A percentile compares a stretch with the other conserved stretches of the same genome.
phyloP scores from a whole-genome alignment of 2,888 invertebrate genomes.

The Spisula subtruncata region DNA sequence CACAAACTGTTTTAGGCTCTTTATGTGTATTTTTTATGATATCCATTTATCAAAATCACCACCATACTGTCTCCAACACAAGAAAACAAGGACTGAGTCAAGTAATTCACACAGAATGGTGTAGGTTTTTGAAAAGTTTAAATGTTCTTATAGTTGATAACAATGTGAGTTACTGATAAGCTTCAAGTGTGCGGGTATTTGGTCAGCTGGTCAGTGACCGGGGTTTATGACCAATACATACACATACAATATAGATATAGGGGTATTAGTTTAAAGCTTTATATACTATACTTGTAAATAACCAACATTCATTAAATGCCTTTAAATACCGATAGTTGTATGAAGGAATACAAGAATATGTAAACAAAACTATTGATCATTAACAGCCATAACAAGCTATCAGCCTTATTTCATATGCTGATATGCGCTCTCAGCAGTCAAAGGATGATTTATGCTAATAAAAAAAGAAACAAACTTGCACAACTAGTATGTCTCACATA shows the following conservation, averaged over 20 bases:
- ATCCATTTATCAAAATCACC: not conserved
- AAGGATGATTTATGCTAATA: too few relatives aligned
- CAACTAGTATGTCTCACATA: too few relatives aligned
- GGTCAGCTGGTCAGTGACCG: conserved; percentile 26
- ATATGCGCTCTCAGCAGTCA: too few relatives aligned
- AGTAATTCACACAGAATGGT: not conserved
- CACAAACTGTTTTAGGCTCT: not conserved
- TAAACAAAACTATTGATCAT: too few relatives aligned
- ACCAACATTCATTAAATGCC: not conserved
- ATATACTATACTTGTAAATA: not conserved
- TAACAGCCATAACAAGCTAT: too few relatives aligned
- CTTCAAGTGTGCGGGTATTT: conserved; percentile 26
- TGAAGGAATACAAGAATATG: too few relatives aligned
- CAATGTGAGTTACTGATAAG: not conserved
- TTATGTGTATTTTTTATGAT: not conserved
- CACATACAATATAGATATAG: conserved; percentile 29
- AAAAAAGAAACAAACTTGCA: too few relatives aligned
- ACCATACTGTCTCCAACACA: not conserved
- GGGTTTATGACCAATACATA: conserved; percentile 44
- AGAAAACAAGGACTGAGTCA: not conserved
- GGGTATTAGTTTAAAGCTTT: not conserved
- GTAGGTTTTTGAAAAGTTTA: conserved; percentile 21
- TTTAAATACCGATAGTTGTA: too few relatives aligned
- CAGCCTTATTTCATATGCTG: too few relatives aligned
- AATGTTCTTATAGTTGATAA: conserved; percentile 24